These are phyloP conservation scores for Macaria notata DNA, from an alignment of 2,888 invertebrate species.

Conservation along the genomic window DNA sequence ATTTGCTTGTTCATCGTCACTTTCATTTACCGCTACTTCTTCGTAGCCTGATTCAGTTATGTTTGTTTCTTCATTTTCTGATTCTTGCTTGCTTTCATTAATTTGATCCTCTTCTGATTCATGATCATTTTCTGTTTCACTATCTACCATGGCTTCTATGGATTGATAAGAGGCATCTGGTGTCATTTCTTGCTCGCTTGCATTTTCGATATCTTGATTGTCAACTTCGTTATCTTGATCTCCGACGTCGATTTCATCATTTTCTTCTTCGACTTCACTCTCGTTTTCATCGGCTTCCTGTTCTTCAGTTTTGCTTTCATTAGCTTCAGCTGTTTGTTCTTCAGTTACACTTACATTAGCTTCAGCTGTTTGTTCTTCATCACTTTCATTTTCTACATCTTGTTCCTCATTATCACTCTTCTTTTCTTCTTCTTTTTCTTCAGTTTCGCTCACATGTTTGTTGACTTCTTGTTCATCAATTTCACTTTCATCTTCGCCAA, in stretches of 20 bases:
- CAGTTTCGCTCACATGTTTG: constrained; percentile 14
- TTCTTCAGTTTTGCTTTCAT: constrained; percentile 16
- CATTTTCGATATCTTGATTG: background rate
- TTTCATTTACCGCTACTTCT: constrained; percentile 23
- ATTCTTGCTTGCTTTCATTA: constrained; percentile 2
- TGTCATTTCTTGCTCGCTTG: too few species aligned
- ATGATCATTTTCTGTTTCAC: constrained; percentile 15
- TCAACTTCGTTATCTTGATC: background rate
- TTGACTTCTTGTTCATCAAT: constrained; percentile 16
- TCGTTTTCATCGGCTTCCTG: constrained; percentile 16
- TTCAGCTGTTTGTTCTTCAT: background rate
- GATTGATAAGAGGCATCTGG: too few species aligned
- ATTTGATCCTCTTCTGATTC: constrained; percentile 10
- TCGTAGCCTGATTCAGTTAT: constrained; percentile 24
- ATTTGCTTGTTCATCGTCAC: constrained; percentile 15
- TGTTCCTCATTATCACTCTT: constrained; percentile 17
- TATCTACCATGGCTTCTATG: constrained; percentile 1
- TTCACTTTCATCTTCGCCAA: constrained; percentile 9
- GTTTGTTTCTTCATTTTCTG: constrained; percentile 19
- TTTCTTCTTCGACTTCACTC: constrained; percentile 15
- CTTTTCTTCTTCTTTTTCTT: constrained; percentile 20
- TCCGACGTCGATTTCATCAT: constrained; percentile 11
- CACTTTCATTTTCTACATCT: constrained; percentile 15
- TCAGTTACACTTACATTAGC: constrained; percentile 14
- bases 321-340: constrained; percentile 16